Evolutionary conservation across 2,113 vertebrate genomes (phyloP), one percentile per base, ranked within the genome.

Genomic region (Gambusia affinis): DNA sequence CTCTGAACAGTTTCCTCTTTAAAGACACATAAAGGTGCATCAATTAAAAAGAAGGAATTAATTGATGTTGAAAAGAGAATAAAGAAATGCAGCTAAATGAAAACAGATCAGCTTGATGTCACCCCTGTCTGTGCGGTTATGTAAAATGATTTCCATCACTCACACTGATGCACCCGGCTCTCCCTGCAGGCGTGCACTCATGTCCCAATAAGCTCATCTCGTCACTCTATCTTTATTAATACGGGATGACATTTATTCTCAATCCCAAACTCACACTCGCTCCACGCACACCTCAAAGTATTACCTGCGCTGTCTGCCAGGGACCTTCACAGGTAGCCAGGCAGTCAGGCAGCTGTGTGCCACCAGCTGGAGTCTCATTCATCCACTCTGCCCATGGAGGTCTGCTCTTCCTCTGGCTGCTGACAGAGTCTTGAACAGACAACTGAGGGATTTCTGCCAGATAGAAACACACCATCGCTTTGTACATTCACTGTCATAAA

Each of bases 231-330:
- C 85, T 78, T 83, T 93, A 92, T 93, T 94, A 93, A 92, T 91
- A 92, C 74, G 78, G 92, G 93, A 93, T 93, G 94, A 94, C 60
- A 84, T 81, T 75, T 76, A 89, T 89, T 91, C 85, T 87, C 87
- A 87, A 83, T 91, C 89, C 88, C 80, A 83, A 76, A 80, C 78
- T 70, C 2, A 86, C 73, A 82, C 61, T 70, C 79, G 63, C 60
- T 71, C 28, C 63, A 62, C 54, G 1, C 28, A 30, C 75, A 44
- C 57, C 57, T 64, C 76, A 17, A 69, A 71, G 8, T 79, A 78
- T 67, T 67, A 65, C 67, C 70, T 4, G 4, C 73, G 28, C 78
- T 70, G 83, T 84, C 89, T 91, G 87, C 75, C 79, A 30, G 22
- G 80, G 82, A 81, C 87, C 70, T 51, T 74, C 33, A 74, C n/a